A percentile compares a stretch with the other conserved stretches of the same genome.
Conservation (phyloP, 2,888 invertebrate species). For the Lasioglossum morio region DNA sequence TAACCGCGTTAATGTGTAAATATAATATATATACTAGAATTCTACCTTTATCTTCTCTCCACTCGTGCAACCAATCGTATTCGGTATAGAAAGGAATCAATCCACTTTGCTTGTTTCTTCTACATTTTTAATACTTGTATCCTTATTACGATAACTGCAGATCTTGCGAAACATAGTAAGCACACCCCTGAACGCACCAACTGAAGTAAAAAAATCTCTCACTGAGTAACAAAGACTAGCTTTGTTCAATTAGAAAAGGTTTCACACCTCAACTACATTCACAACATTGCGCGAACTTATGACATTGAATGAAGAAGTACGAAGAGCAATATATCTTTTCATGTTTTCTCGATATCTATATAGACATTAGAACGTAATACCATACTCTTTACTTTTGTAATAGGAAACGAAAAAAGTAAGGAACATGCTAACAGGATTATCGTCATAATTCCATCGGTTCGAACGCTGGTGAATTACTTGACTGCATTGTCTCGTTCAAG, state of each 20-base stretch:
- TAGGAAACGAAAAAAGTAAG: slow-evolving; percentile 40
- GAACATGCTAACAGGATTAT: slow-evolving; percentile 29
- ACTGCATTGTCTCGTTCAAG: slow-evolving; percentile 73
- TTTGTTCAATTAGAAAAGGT: slow-evolving; percentile 10
- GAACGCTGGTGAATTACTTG: slow-evolving; percentile 65
- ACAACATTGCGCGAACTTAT: slow-evolving; percentile 18
- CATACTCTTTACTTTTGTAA: slow-evolving; percentile 28
- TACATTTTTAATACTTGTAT: neutral
- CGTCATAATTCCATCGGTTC: slow-evolving; percentile 83
- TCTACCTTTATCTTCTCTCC: neutral
- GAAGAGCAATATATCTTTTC: slow-evolving; percentile 22
- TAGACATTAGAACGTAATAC: slow-evolving; percentile 32
- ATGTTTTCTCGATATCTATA: slow-evolving; percentile 18
- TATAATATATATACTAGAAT: neutral
- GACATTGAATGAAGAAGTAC: slow-evolving; percentile 32
- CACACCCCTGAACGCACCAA: neutral
- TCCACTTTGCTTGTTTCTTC: neutral
- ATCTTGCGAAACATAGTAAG: neutral
- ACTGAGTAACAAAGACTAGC: neutral
- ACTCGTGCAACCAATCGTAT: neutral
- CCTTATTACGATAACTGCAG: neutral
- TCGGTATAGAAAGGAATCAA: slow-evolving; percentile 28
- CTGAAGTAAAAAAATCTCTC: neutral
- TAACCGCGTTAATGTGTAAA: slow-evolving; percentile 17
- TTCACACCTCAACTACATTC: slow-evolving; percentile 20